Evolutionary conservation across 2,888 invertebrate species (phyloP).

Genomic region (Chymomyza procnemis): DNA sequence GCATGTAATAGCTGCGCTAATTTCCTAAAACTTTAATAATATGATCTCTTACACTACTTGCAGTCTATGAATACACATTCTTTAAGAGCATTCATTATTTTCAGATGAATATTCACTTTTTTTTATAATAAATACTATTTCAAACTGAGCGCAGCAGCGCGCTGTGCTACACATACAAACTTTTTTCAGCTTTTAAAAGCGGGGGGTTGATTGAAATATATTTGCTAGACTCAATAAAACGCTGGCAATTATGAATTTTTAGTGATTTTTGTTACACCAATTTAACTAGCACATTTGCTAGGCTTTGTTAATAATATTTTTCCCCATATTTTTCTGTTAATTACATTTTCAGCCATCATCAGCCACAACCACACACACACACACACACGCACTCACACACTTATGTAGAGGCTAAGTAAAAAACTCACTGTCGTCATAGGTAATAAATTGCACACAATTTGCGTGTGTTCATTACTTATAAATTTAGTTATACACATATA

Average conservation of each 20-base stretch:
- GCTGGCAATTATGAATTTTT: constrained; percentile 25
- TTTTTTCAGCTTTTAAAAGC: constrained; percentile 56
- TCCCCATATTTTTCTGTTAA: constrained; percentile 56
- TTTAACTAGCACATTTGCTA: constrained; percentile 15
- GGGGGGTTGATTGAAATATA: constrained; percentile 63
- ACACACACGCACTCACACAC: constrained; percentile 54
- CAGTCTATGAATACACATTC: not conserved
- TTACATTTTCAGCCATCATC: constrained; percentile 64
- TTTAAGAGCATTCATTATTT: not conserved
- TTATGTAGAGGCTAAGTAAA: constrained; percentile 35
- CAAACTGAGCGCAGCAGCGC: constrained; percentile 46
- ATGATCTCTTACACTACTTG: not conserved
- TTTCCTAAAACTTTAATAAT: no score
- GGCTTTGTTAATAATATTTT: constrained; percentile 32
- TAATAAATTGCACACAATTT: constrained; percentile 49
- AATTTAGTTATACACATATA: constrained; percentile 42
- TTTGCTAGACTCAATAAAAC: constrained; percentile 16
- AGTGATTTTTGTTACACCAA: constrained; percentile 14
- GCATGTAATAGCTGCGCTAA: constrained; percentile 25
- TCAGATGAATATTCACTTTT: constrained; percentile 51
- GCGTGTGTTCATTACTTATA: constrained; percentile 42
- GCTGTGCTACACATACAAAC: constrained; percentile 53
- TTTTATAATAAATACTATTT: constrained; percentile 28
- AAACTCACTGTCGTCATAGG: constrained; percentile 70
- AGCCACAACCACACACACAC: constrained; percentile 54